These are phyloP conservation scores for Halcyon smyrnensis DNA, from an alignment of 2,797 vertebrate species.

Conservation along the genomic window DNA sequence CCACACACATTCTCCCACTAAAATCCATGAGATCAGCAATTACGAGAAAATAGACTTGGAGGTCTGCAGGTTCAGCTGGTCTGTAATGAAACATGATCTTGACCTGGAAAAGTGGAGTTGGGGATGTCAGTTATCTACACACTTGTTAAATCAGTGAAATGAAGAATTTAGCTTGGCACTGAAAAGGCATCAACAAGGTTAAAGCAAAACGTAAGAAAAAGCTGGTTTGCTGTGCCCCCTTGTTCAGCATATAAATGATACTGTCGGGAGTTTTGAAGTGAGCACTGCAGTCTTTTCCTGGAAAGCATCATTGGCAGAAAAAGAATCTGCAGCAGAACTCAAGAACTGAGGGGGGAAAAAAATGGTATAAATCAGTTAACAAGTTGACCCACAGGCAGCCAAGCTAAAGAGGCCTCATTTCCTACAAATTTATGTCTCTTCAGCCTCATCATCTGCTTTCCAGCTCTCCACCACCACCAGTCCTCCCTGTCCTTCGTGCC, in stretches of 20 bases:
- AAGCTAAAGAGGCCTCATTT: neutral
- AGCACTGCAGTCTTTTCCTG: neutral
- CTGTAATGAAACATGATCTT: neutral
- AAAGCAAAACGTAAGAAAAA: constrained; percentile 23
- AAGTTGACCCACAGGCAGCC: neutral
- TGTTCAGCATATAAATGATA: neutral
- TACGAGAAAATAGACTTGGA: neutral
- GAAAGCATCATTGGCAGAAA: neutral
- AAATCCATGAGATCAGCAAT: neutral
- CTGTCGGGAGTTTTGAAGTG: neutral
- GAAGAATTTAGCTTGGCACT: neutral
- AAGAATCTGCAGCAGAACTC: neutral
- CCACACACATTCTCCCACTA: neutral
- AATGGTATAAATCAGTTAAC: neutral
- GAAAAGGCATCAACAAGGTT: neutral
- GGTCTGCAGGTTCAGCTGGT: neutral
- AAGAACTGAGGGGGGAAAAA: neutral
- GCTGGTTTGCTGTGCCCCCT: neutral
- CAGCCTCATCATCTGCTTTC: neutral
- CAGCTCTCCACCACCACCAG: neutral
- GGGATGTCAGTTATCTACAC: neutral
- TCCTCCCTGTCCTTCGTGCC: fast-evolving
- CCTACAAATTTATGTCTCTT: neutral
- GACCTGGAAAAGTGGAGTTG: neutral
- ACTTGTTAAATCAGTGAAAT: neutral